Evolutionary conservation across 2,113 vertebrate species (phyloP), one percentile per base, ranked within the genome.

Genomic region (Rhinopomastus cyanomelas): DNA sequence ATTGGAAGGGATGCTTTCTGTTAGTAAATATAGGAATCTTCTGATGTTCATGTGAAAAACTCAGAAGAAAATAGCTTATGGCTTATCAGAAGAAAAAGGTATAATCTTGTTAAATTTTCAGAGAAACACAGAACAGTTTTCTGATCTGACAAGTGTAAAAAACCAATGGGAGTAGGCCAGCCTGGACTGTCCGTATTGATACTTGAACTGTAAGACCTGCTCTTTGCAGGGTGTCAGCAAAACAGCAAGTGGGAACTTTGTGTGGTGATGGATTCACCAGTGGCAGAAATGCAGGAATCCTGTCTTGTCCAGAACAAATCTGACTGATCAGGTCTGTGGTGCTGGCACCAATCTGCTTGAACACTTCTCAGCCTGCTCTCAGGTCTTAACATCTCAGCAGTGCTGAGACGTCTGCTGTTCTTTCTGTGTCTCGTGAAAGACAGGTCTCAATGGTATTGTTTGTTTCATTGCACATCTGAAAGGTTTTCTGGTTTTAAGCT

Each of bases 401-500:
- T 32, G 8, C 59, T 74, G 73, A 42, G 36, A n/a, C 49, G 37
- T 71, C 37, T 81, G 39, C 51, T 83, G 0, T 27, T 55, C 17
- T 55, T 57, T 69, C 39, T 30, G 8, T 37, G 20, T 67, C 48
- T 62, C 52, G 22, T 36, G 44, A 62, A 42, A 8, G 39, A 42
- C 39, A 42, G 39, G 39, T 42, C 39, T 42, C 11, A 3, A 8
- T 42, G 7, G 34, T 64, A 21, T 87, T 86, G 64, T 88, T 94
- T 71, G 27, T 86, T 83, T 78, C 37, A 59, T 87, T 77, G 34
- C n/a, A 52, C 0, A 2, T 51, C 56, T 57, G 52, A 69, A 88
- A 90, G 65, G 66, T 93, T 90, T 88, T 56, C 53, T 84, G 37
- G 16, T 9, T 74, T 84, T 90, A 62, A 37, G 16, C 34, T 53